Evolutionary conservation across 37 sponge, comb jelly and placozoan species (phyloP).

Genomic region (Mnemiopsis leidyi): DNA sequence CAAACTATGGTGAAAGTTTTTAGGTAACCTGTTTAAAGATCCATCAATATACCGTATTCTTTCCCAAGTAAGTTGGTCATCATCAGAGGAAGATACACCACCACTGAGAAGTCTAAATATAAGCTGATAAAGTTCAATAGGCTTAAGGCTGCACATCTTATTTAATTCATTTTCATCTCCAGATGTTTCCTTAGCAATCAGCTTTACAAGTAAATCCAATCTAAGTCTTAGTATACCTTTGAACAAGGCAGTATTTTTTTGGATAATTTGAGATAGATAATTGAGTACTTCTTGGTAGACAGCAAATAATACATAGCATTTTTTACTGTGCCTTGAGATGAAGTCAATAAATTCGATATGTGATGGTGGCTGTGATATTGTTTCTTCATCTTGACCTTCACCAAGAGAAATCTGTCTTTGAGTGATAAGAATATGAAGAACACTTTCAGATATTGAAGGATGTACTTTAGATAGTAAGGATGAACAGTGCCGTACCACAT

Average conservation of each 20-base stretch:
- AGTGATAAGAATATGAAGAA: constrained; percentile 33
- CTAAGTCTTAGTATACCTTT: constrained; percentile 5
- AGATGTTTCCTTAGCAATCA: constrained; percentile 50
- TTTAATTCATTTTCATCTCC: neutral
- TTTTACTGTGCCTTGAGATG: neutral
- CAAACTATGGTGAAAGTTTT: constrained; percentile 78
- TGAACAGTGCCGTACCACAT: constrained; percentile 11
- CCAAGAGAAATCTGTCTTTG: constrained; percentile 46
- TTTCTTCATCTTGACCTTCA: neutral
- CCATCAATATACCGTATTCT: constrained; percentile 85
- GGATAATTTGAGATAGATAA: constrained; percentile 20
- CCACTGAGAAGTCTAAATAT: constrained; percentile 30
- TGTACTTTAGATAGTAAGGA: neutral
- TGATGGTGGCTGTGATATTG: constrained; percentile 37
- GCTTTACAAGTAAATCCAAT: neutral
- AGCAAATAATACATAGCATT: neutral
- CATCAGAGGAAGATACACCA: neutral
- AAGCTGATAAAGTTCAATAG: neutral
- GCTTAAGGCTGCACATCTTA: neutral
- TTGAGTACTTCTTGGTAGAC: constrained; percentile 14
- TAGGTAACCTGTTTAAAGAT: constrained; percentile 86
- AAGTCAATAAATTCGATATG: neutral
- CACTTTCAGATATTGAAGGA: constrained; percentile 1
- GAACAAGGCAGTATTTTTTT: neutral
- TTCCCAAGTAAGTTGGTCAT: constrained; percentile 69